Conservation (phyloP, 2,113 vertebrate species). For the Rhombomys opimus region DNA sequence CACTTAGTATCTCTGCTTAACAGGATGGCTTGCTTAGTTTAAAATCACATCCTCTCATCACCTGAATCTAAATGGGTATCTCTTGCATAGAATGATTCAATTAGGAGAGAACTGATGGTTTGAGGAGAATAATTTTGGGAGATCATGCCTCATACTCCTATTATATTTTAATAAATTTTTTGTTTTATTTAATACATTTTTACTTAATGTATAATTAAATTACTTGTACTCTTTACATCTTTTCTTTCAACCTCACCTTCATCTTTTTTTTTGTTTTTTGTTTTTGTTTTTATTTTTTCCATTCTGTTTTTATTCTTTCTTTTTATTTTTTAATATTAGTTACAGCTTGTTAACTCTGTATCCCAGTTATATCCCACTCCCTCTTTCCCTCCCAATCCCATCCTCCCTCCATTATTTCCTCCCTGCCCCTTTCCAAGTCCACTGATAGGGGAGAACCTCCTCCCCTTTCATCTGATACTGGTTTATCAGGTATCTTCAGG, state of each 20-base stretch:
- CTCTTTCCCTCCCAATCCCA: too few species aligned
- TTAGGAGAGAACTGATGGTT: neutral
- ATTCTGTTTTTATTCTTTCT: too few species aligned
- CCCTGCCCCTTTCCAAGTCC: too few species aligned
- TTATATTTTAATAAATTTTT: neutral
- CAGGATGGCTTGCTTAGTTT: fast-evolving
- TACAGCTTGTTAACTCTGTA: too few species aligned
- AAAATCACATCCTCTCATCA: neutral
- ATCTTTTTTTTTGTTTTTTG: too few species aligned
- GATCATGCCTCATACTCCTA: neutral
- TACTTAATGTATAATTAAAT: neutral
- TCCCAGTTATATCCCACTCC: too few species aligned
- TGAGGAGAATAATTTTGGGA: neutral
- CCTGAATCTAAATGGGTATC: neutral
- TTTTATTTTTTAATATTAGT: too few species aligned
- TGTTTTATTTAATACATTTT: neutral
- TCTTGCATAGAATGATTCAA: neutral
- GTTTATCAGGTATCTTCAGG: too few species aligned
- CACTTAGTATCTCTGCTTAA: neutral
- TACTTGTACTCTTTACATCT: neutral
- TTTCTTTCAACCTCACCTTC: neutral
- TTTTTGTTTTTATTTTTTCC: too few species aligned
- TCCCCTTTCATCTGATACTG: too few species aligned
- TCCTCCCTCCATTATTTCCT: too few species aligned
- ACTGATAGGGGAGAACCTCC: too few species aligned